A percentile compares a stretch with the other conserved stretches of the same genome.
Evolutionary conservation across 2,888 invertebrate genomes (phyloP).

Genomic region (Ligdia adustata): DNA sequence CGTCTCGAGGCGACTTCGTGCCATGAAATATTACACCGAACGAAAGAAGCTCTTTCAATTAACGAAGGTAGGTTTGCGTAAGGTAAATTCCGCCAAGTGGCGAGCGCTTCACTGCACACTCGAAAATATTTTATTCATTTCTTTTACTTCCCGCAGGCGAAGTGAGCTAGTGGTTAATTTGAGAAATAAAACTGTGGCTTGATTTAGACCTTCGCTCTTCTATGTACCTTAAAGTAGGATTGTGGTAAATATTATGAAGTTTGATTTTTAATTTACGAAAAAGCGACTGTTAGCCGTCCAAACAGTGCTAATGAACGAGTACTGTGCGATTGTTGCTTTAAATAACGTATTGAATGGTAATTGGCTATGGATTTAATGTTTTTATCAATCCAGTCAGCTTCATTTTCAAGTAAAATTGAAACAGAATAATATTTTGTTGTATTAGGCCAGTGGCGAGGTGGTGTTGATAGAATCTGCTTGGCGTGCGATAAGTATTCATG

Average conservation of each 20-base stretch:
- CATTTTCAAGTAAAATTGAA: no score
- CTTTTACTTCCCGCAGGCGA: constrained; percentile 27
- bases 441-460: constrained; percentile 24
- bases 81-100: constrained; percentile 69
- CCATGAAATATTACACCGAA: constrained; percentile 78
- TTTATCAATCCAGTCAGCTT: no score
- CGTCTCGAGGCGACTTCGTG: constrained; percentile 50
- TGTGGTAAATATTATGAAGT: background rate
- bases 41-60: constrained; percentile 81
- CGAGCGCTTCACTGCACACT: constrained; percentile 54
- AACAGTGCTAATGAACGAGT: no score
- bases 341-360: no score
- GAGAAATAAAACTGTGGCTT: constrained; percentile 15
- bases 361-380: no score
- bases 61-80: constrained; percentile 76
- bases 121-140: constrained; percentile 52
- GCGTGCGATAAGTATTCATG: constrained; percentile 71
- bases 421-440: no score
- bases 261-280: constrained; percentile 1
- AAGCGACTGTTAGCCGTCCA: background rate
- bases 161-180: constrained; percentile 18
- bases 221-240: constrained; percentile 4
- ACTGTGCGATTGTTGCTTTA: no score
- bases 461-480: constrained; percentile 42
- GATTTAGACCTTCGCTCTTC: constrained; percentile 9